Evolutionary conservation across 2,797 vertebrate genomes (phyloP).

Genomic region (Megaceryle alcyon): DNA sequence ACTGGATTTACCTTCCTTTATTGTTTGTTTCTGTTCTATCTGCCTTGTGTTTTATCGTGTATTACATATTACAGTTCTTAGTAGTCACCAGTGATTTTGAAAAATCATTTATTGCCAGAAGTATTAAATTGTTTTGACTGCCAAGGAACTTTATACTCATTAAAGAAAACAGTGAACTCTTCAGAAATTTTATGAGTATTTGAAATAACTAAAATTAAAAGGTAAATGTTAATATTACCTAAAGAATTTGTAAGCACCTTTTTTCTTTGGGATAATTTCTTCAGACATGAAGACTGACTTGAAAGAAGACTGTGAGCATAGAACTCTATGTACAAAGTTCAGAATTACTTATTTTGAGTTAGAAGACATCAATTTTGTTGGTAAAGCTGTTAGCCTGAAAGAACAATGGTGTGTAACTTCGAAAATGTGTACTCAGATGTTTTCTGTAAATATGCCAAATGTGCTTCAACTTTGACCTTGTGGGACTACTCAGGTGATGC

Average conservation of each 20-base stretch:
- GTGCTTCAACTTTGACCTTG: neutral
- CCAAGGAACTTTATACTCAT: neutral
- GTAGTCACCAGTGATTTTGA: neutral
- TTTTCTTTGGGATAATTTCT: neutral
- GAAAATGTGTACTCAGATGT: neutral
- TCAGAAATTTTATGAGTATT: neutral
- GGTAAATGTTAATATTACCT: neutral
- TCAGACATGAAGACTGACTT: neutral
- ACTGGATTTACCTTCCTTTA: neutral
- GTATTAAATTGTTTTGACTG: neutral
- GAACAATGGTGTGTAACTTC: neutral
- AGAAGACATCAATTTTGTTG: neutral
- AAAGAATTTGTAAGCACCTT: neutral
- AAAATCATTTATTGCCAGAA: neutral
- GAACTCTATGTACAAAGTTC: neutral
- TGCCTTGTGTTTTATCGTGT: neutral
- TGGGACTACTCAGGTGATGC: neutral
- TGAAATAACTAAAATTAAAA: neutral
- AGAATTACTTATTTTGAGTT: neutral
- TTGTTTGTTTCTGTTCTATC: neutral
- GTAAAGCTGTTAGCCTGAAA: neutral
- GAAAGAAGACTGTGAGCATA: neutral
- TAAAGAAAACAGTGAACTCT: neutral
- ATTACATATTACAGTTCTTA: neutral
- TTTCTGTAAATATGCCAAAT: neutral